Conservation (phyloP, 2,888 invertebrate genomes). For the Pandemis cinnamomeana region DNA sequence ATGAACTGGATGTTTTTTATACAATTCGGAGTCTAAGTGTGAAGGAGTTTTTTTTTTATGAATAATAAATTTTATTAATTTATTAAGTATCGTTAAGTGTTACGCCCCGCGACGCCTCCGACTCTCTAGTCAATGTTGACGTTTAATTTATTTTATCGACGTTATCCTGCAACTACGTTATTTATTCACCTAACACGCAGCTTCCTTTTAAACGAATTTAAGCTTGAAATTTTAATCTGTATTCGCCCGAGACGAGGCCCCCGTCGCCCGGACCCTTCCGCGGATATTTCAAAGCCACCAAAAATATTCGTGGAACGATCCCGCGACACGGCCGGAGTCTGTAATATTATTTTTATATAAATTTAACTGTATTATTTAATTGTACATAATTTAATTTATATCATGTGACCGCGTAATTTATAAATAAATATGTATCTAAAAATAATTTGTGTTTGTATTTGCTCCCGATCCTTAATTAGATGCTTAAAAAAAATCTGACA, state of each 20-base stretch:
- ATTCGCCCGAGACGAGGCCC: constrained; percentile 61
- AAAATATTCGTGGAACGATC: constrained; percentile 56
- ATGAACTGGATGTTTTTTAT: constrained; percentile 43
- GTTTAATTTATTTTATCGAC: constrained; percentile 65
- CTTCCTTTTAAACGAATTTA: constrained; percentile 65
- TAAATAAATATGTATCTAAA: constrained; percentile 83
- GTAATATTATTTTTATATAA: constrained; percentile 80
- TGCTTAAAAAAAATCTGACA: too few relatives aligned
- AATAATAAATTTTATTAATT: constrained; percentile 75
- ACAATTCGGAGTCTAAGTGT: constrained; percentile 78
- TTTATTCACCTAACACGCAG: constrained; percentile 76
- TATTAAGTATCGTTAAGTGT: constrained; percentile 78
- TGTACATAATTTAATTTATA: constrained; percentile 84
- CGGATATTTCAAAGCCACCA: constrained; percentile 69
- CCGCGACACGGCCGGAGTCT: constrained; percentile 54
- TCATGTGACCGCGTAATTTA: constrained; percentile 83
- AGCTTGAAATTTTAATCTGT: constrained; percentile 76
- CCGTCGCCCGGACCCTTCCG: constrained; percentile 51
- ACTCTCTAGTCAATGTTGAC: constrained; percentile 79
- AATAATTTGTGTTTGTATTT: constrained; percentile 66
- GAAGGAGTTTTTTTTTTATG: constrained; percentile 71
- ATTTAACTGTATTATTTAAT: constrained; percentile 82
- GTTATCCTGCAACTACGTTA: constrained; percentile 63
- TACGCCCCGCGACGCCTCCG: constrained; percentile 78
- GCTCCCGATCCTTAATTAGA: too few relatives aligned